Percentiles rank a stretch among this genome's conserved stretches.
Conservation (phyloP, 2,888 invertebrate species). For the Ctenicera cuprea region DNA sequence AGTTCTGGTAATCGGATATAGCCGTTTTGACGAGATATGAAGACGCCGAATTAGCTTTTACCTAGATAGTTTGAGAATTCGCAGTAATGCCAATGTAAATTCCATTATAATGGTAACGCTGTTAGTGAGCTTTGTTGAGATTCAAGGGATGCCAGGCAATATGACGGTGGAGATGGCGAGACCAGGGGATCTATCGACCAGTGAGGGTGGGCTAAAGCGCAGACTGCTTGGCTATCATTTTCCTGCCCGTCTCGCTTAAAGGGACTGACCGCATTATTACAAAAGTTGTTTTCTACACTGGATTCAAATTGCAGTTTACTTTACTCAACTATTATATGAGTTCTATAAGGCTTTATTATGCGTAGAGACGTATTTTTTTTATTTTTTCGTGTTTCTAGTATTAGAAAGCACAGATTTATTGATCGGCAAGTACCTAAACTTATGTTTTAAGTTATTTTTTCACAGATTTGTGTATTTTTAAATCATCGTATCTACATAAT, state of each 20-base stretch:
- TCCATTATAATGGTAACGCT: constrained; percentile 27
- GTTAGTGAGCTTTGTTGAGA: constrained; percentile 30
- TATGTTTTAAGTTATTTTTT: too few species aligned
- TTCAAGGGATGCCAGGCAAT: constrained; percentile 28
- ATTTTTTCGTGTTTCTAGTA: too few species aligned
- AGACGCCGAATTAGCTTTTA: constrained; percentile 1
- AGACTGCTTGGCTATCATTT: constrained; percentile 42
- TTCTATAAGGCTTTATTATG: neutral
- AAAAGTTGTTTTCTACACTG: constrained; percentile 19
- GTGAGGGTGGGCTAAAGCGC: constrained; percentile 18
- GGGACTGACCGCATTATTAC: constrained; percentile 30
- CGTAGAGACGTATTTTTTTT: neutral
- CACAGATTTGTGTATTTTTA: too few species aligned
- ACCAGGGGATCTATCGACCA: constrained; percentile 32
- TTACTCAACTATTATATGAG: neutral
- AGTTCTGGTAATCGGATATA: constrained; percentile 7
- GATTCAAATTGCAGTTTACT: neutral
- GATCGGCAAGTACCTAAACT: too few species aligned
- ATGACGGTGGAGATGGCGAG: constrained; percentile 31
- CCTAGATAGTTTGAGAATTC: constrained; percentile 30
- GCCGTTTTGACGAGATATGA: constrained; percentile 3
- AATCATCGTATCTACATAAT: too few species aligned
- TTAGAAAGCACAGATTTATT: too few species aligned
- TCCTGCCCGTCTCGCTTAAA: constrained; percentile 18
- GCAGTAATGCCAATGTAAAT: constrained; percentile 33